Percentiles rank a stretch among this genome's conserved stretches.
Conservation (phyloP, 2,888 invertebrate genomes). For the Axea sp. region DNA sequence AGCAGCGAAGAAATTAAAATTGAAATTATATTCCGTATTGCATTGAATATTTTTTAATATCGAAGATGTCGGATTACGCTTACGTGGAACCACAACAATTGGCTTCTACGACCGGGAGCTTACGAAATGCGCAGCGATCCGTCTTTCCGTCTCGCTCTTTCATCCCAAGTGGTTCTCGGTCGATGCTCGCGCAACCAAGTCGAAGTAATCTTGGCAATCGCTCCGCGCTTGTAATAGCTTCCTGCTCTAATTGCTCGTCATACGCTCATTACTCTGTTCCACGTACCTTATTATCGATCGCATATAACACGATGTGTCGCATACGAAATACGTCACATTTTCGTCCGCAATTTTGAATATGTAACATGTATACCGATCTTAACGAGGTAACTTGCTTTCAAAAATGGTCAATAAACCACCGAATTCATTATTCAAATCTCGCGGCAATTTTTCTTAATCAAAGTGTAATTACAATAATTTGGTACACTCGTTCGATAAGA, state of each 20-base stretch:
- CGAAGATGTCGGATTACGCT: conserved; percentile 50
- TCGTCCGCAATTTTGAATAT: conserved; percentile 22
- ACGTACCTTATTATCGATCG: conserved; percentile 64
- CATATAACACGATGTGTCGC: conserved; percentile 56
- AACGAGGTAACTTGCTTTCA: conserved; percentile 13
- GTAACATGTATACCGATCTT: conserved; percentile 18
- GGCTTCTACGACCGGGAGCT: conserved; percentile 44
- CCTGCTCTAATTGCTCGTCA: conserved; percentile 68
- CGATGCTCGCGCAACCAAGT: conserved; percentile 58
- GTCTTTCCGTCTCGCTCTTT: conserved; percentile 36
- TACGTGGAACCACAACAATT: conserved; percentile 55
- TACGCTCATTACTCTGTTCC: conserved; percentile 64
- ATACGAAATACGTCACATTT: conserved; percentile 44
- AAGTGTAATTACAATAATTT: conserved; percentile 22
- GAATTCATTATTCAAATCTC: conserved; percentile 40
- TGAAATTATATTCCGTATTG: conserved; percentile 23
- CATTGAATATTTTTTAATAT: conserved; percentile 38
- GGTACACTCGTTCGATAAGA: conserved; percentile 10
- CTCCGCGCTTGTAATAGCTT: conserved; percentile 65
- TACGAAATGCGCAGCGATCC: conserved; percentile 45
- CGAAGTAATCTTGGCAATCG: conserved; percentile 61
- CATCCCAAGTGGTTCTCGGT: conserved; percentile 55
- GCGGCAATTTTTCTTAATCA: conserved; percentile 30
- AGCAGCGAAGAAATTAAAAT: conserved; percentile 15
- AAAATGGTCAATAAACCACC: conserved; percentile 28